Evolutionary conservation across 2,888 invertebrate genomes (phyloP), one percentile per base, ranked within the genome.

Genomic region (Chouioia cunea): DNA sequence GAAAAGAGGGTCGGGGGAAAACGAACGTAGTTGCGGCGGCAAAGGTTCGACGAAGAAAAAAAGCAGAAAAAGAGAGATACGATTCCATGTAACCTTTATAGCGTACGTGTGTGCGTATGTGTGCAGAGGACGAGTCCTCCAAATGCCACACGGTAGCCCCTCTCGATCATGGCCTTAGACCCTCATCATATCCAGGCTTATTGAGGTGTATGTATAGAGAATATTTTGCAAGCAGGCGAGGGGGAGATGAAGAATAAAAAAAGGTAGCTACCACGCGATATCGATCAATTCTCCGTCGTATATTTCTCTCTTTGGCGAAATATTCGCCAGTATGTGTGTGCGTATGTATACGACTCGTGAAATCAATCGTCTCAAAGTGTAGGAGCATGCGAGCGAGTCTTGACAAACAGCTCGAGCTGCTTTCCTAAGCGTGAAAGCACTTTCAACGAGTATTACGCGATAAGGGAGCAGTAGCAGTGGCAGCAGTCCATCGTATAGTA

Each of bases 181-280:
- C 76, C 75, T 77, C 76, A 71, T 77, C 77, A 77, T 73, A 70
- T 71, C 59, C 54, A 60, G 56, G 59, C 54, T 71, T 71, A 73
- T 67, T 64, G 70, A 59, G 59, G 62, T 59, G 36, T 36, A 36
- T n/a, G 36, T 36, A 3, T 36, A 36, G 36, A 54, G 59, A 66
- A 73, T 71, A 67, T 67, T 64, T 67, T 58, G 52, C 52, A 56
- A 12, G 20, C 54, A 22, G 3, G 20, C 53, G 2, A 2, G 12
- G 54, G 46, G 59, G 18, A 12, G 57, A 52, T 22, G 46, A 52
- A 36, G 47, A 36, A 18, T 50, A 59, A 70, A 71, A 58, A 67
- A 36, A 36, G 27, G 36, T 36, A 36, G 36, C 6, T 6, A 12
- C 47, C 44, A 22, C 14, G 46, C n/a, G 48, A 52, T 65, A 53